Evolutionary conservation across 1,140 invertebrate species (phyloP).

Genomic region (Drosophila mauritiana): DNA sequence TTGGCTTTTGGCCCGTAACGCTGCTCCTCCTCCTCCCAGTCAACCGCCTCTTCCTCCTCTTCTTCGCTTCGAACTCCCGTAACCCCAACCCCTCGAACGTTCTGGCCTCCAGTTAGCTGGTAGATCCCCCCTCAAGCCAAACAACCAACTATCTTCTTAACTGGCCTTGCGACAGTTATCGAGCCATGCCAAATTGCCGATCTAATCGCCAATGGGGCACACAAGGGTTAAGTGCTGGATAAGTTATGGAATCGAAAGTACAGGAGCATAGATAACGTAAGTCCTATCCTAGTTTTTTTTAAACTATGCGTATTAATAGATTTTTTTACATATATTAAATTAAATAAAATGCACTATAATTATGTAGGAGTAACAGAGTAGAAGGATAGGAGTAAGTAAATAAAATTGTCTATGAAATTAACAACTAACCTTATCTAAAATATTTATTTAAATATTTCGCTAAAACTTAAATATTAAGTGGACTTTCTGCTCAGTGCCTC

Average conservation of each 20-base stretch:
- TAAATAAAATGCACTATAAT: no score
- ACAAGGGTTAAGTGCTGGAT: background rate
- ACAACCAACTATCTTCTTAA: constrained; percentile 7
- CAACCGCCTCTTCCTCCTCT: background rate
- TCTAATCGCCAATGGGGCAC: constrained; percentile 65
- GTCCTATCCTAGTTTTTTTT: background rate
- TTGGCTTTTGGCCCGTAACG: constrained; percentile 70
- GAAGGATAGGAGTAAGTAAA: no score
- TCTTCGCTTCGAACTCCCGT: background rate
- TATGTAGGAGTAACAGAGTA: no score
- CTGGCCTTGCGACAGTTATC: constrained; percentile 73
- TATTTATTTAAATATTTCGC: no score
- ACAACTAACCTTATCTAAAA: no score
- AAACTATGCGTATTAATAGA: no score
- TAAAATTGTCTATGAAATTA: no score
- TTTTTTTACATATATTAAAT: no score
- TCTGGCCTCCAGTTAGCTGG: constrained; percentile 28
- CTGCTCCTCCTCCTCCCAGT: background rate
- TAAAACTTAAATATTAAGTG: background rate
- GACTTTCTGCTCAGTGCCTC: background rate
- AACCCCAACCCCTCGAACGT: constrained; percentile 41
- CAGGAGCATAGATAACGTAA: background rate
- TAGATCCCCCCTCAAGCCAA: background rate
- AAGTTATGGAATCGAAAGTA: constrained; percentile 16
- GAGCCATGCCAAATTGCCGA: constrained; percentile 79